Base-by-base conservation (phyloP, 2,888 invertebrate species). In the Argyra leucocephala region DNA sequence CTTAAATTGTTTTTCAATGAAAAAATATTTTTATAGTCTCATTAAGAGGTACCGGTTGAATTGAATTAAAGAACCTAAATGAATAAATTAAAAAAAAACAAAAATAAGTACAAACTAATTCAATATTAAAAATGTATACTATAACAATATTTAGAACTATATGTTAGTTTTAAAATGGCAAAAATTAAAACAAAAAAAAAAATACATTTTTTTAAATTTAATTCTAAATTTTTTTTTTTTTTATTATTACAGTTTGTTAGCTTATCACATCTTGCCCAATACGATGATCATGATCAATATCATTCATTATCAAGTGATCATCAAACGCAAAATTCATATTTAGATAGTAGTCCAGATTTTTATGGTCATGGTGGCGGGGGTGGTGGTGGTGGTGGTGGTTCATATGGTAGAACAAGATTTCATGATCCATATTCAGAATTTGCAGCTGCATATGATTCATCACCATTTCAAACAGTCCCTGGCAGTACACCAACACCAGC, bases 401-500 rank as follows among this genome's bases (percentile, higher is more conserved):
- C 67, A 60, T 66, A 67, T 61, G 66, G 67, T 66, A 73, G 78
- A 26, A 66, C 74, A 37, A 74, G 85, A 78, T 78, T 82, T 70
- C 77, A 76, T 63, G 79, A 79, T 15, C 63, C 73, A 23, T 79
- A 78, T 65, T 76, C 76, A 61, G 79, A 80, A 24, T 80, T 76
- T 67, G 67, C 83, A 60, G 83, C 85, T 15, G 67, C 85, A 57
- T 88, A 87, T 76, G 87, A 88, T 73, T 81, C 84, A 64, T 81
- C 85, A 68, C 85, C 88, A 69, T 91, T 89, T 77, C 90, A 90
- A 76, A 87, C 89, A 66, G 90, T 91, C 72, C 87, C 88, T 61
- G 85, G 83, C 71, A 84, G 84, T 73, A 80, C 84, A 68, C 81
- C 80, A 65, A 79, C 76, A 66, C 64, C 67, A 31, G 63, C 70